Conservation (phyloP, 2,888 invertebrate species). For the Frankliniella intonsa region DNA sequence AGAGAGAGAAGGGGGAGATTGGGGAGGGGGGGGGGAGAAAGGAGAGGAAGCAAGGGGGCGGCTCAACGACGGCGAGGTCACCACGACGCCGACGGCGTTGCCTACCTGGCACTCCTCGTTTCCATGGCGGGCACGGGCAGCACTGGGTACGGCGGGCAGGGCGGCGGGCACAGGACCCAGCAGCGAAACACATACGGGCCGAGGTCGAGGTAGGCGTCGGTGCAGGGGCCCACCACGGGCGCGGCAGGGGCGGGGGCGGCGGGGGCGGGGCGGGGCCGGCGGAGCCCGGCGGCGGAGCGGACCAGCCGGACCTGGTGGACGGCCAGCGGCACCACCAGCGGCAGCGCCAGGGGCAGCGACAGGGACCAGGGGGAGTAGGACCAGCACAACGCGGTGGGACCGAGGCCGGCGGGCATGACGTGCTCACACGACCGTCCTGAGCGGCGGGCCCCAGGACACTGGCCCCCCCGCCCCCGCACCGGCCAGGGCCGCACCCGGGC, state of each 20-base stretch:
- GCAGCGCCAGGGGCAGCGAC: background rate
- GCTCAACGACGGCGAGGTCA: too few species aligned
- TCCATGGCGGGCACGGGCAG: conserved; percentile 17
- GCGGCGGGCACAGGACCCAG: conserved; percentile 1
- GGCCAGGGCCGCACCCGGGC: background rate
- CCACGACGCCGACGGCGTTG: background rate
- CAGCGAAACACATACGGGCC: conserved; percentile 24
- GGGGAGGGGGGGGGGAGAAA: too few species aligned
- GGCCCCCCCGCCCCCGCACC: background rate
- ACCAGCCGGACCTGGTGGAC: background rate
- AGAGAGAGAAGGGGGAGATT: too few species aligned
- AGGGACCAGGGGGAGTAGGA: background rate
- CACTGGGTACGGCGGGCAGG: background rate
- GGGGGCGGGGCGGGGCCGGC: background rate
- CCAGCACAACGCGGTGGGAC: conserved; percentile 4
- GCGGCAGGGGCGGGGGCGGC: background rate
- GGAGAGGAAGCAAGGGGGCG: background rate
- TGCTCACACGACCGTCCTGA: conserved; percentile 3
- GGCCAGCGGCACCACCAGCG: background rate
- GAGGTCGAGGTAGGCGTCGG: background rate
- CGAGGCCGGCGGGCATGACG: conserved; percentile 23
- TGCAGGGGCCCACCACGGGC: background rate
- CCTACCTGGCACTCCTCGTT: conserved; percentile 11
- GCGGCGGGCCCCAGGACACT: conserved; percentile 19
- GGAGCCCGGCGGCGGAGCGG: too few species aligned